A percentile compares a stretch with the other conserved stretches of the same genome.
Evolutionary conservation across 1,140 invertebrate species (phyloP).

Genomic region (Zaprionus vittiger): DNA sequence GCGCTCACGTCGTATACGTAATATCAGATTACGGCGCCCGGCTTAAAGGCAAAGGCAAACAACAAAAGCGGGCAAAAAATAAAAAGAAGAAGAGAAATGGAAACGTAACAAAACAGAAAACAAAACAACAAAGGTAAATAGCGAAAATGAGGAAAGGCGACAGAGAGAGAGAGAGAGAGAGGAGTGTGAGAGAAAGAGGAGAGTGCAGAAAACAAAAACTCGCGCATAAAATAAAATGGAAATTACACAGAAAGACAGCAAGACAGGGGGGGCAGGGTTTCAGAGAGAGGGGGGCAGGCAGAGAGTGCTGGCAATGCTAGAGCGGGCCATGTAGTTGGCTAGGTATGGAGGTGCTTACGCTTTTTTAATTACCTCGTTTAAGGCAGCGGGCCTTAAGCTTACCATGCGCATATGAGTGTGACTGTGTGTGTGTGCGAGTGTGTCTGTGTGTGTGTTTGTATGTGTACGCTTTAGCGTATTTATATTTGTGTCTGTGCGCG

Average conservation of each 20-base stretch:
- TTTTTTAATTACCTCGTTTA: slow-evolving; percentile 82
- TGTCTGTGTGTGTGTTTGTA: slow-evolving; percentile 16
- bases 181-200: not conserved
- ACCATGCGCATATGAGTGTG: slow-evolving; percentile 24
- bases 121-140: slow-evolving; percentile 80
- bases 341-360: slow-evolving; percentile 74
- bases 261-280: not conserved
- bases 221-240: slow-evolving; percentile 78
- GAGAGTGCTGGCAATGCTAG: not conserved
- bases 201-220: slow-evolving; percentile 66
- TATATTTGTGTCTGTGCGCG: slow-evolving; percentile 43
- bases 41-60: slow-evolving; percentile 67
- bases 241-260: slow-evolving; percentile 66
- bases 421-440: slow-evolving; percentile 23
- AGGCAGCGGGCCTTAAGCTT: slow-evolving; percentile 59
- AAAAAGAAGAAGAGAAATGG: slow-evolving; percentile 21
- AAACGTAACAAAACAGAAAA: slow-evolving; percentile 48
- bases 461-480: slow-evolving; percentile 40
- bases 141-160: slow-evolving; percentile 37
- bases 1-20: slow-evolving; percentile 77
- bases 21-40: slow-evolving; percentile 76
- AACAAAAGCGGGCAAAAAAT: slow-evolving; percentile 56
- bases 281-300: not conserved
- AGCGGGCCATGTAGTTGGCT: slow-evolving; percentile 36
- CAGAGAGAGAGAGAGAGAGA: too few relatives aligned